A percentile compares a stretch with the other conserved stretches of the same genome.
These are phyloP conservation scores for Cremastinae sp. DNA, from an alignment of 2,888 invertebrate genomes.

Conservation along the genomic window DNA sequence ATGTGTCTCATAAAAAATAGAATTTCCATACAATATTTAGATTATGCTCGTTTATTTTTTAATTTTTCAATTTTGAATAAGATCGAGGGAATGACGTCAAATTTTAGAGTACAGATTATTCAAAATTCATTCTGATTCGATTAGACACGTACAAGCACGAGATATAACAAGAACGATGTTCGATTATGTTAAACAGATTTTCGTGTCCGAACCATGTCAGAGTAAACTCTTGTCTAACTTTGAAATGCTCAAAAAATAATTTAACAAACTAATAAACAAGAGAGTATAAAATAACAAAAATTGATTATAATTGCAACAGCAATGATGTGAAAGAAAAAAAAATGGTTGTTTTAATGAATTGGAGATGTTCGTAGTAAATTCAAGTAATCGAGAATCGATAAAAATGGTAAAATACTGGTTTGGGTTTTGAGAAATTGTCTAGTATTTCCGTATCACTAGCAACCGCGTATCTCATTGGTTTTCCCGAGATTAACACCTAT, in stretches of 20 bases:
- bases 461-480: conserved; percentile 71
- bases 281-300: too few species aligned
- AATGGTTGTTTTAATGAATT: not conserved
- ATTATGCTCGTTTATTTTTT: too few species aligned
- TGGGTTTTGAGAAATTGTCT: conserved; percentile 43
- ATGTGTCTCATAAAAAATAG: too few species aligned
- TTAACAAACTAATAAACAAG: too few species aligned
- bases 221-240: conserved; percentile 16
- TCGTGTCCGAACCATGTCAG: conserved; percentile 45
- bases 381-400: conserved; percentile 23
- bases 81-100: conserved; percentile 11
- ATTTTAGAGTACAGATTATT: conserved; percentile 6
- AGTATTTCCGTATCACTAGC: conserved; percentile 40
- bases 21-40: too few species aligned
- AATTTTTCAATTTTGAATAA: not conserved
- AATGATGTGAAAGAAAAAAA: too few species aligned
- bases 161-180: conserved; percentile 65
- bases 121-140: conserved; percentile 46
- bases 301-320: too few species aligned
- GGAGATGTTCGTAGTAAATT: conserved; percentile 23
- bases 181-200: conserved; percentile 70
- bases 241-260: not conserved
- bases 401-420: conserved; percentile 36
- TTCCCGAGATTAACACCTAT: conserved; percentile 80
- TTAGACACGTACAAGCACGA: conserved; percentile 60